Conservation (phyloP, 1,140 invertebrate genomes). For the Eriosoma lanigerum region DNA sequence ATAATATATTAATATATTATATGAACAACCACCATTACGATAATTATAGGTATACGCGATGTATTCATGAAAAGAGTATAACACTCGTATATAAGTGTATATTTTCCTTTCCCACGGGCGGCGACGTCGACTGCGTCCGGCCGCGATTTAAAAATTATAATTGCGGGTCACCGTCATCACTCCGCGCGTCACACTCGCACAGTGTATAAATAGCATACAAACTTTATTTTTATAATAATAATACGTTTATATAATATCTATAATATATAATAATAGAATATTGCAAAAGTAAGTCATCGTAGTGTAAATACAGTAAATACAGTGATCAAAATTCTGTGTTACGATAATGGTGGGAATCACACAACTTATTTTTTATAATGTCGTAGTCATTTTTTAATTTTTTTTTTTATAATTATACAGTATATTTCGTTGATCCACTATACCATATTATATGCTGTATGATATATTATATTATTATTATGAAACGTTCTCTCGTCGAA, state of each 20-base stretch:
- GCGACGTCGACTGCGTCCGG: constrained; percentile 5
- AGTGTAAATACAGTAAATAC: neutral
- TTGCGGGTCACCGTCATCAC: constrained; percentile 12
- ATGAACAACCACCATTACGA: neutral
- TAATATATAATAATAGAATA: neutral
- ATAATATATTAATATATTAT: neutral
- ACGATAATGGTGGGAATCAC: too few species aligned
- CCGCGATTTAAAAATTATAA: neutral
- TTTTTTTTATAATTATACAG: too few species aligned
- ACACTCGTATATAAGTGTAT: neutral
- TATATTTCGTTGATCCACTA: too few species aligned
- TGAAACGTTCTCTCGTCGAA: too few species aligned
- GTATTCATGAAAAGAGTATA: neutral
- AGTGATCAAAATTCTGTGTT: too few species aligned
- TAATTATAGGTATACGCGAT: neutral
- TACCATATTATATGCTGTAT: too few species aligned
- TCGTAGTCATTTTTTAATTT: too few species aligned
- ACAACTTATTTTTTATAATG: too few species aligned
- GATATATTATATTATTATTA: too few species aligned
- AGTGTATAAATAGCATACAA: too few species aligned
- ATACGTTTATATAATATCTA: neutral
- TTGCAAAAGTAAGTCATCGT: neutral
- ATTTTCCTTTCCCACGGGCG: constrained; percentile 20
- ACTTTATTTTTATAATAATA: too few species aligned
- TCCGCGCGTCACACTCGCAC: too few species aligned